Evolutionary conservation across 2,797 vertebrate species (phyloP).

Genomic region (Orestias chungarensis): DNA sequence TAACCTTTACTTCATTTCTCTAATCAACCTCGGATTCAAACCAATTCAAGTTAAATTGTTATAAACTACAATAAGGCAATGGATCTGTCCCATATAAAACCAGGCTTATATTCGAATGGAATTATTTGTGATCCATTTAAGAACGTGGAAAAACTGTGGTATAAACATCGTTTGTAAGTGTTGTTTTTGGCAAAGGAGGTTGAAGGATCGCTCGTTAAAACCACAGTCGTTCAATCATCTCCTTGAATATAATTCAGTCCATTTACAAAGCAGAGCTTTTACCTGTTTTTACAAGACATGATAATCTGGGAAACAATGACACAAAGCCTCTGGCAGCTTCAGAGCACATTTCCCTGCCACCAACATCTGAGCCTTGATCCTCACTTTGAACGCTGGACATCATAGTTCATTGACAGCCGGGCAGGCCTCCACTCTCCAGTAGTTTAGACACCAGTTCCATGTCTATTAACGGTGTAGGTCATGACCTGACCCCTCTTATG

Average conservation of each 20-base stretch:
- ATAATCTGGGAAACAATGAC: slow-evolving; percentile 17
- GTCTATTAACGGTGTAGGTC: slow-evolving; percentile 74
- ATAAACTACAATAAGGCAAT: background rate
- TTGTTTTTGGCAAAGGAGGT: background rate
- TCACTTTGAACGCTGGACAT: slow-evolving; percentile 26
- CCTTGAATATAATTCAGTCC: background rate
- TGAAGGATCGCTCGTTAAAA: background rate
- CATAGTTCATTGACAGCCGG: slow-evolving; percentile 58
- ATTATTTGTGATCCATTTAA: background rate
- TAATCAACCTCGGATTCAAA: background rate
- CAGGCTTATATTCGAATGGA: background rate
- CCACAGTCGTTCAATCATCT: background rate
- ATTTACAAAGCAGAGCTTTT: slow-evolving; percentile 5
- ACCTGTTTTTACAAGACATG: slow-evolving; percentile 14
- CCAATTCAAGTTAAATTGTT: background rate
- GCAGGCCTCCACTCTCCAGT: slow-evolving; percentile 41
- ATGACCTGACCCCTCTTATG: slow-evolving; percentile 76
- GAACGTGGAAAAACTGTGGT: background rate
- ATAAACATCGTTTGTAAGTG: background rate
- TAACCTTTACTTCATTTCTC: too few species aligned
- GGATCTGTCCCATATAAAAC: background rate
- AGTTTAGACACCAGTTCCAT: slow-evolving; percentile 72
- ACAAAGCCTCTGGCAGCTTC: slow-evolving; percentile 13
- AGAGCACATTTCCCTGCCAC: slow-evolving; percentile 14
- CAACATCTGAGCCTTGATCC: slow-evolving; percentile 35